These are phyloP conservation scores for Odontesthes bonariensis DNA, from an alignment of 2,113 vertebrate genomes.

Conservation along the genomic window DNA sequence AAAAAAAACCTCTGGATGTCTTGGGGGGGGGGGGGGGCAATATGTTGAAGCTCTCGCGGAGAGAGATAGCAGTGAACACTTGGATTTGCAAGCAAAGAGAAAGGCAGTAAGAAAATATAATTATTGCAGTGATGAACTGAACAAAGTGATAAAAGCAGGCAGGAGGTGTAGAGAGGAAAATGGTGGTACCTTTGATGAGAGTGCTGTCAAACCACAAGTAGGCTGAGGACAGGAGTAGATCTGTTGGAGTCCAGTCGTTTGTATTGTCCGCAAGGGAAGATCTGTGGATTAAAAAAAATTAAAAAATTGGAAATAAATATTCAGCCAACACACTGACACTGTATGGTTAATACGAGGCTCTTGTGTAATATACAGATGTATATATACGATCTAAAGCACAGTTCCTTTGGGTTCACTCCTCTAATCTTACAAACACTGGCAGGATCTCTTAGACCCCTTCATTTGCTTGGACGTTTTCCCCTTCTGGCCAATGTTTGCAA, in stretches of 20 bases:
- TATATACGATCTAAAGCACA: too few species aligned
- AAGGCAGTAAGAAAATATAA: constrained; percentile 55
- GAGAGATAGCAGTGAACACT: constrained; percentile 52
- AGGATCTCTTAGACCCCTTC: rapidly evolving
- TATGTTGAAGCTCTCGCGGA: constrained; percentile 31
- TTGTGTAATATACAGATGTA: constrained; percentile 11
- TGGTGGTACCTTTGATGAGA: constrained; percentile 76
- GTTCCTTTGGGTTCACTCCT: not conserved
- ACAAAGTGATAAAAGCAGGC: constrained; percentile 70
- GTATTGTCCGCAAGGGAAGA: constrained; percentile 63
- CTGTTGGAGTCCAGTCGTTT: constrained; percentile 58
- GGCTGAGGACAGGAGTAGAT: constrained; percentile 50
- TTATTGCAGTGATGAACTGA: constrained; percentile 68
- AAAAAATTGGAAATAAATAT: not conserved
- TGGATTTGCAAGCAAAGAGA: constrained; percentile 35
- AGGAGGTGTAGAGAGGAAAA: constrained; percentile 46
- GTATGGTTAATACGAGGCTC: constrained; percentile 25
- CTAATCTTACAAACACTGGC: not conserved
- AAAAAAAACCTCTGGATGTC: constrained; percentile 36
- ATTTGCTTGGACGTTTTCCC: too few species aligned
- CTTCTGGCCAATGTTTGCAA: too few species aligned
- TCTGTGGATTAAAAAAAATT: constrained; percentile 37
- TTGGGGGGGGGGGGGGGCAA: constrained; percentile 53
- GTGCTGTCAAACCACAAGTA: constrained; percentile 64
- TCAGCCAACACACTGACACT: constrained; percentile 25